phyloP scores from a whole-genome alignment of 2,113 vertebrate genomes.

The Platysternon megacephalum region DNA sequence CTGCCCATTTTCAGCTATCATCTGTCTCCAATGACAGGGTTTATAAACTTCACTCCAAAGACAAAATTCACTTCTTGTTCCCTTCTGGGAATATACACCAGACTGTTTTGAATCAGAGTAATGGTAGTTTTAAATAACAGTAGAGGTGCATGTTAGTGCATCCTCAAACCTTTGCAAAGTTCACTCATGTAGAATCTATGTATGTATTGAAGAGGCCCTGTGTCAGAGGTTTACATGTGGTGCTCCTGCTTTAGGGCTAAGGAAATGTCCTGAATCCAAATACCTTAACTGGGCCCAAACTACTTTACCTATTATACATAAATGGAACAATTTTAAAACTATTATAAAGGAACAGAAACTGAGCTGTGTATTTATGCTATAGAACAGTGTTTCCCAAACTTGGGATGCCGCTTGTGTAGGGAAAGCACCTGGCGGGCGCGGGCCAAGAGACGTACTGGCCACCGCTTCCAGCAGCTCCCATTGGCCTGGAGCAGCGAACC shows the following conservation, averaged over 20 bases:
- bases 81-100: background rate
- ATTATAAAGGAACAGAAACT: constrained; percentile 38
- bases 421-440: too few relatives aligned
- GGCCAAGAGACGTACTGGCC: too few relatives aligned
- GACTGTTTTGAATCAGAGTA: background rate
- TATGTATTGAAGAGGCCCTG: background rate
- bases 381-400: background rate
- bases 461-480: too few relatives aligned
- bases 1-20: background rate
- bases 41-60: background rate
- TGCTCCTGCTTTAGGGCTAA: background rate
- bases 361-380: constrained; percentile 25
- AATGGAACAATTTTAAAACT: constrained; percentile 12
- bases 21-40: background rate
- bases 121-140: background rate
- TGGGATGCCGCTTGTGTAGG: too few relatives aligned
- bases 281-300: background rate
- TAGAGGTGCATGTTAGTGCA: background rate
- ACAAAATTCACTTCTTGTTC: background rate
- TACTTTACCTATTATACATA: background rate
- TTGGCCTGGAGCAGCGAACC: too few relatives aligned
- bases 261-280: background rate
- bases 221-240: background rate
- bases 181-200: background rate
- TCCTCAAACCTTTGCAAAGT: background rate